Evolutionary conservation across 2,888 invertebrate genomes (phyloP), one percentile per base, ranked within the genome.

Genomic region (Tetramorium bicarinatum): DNA sequence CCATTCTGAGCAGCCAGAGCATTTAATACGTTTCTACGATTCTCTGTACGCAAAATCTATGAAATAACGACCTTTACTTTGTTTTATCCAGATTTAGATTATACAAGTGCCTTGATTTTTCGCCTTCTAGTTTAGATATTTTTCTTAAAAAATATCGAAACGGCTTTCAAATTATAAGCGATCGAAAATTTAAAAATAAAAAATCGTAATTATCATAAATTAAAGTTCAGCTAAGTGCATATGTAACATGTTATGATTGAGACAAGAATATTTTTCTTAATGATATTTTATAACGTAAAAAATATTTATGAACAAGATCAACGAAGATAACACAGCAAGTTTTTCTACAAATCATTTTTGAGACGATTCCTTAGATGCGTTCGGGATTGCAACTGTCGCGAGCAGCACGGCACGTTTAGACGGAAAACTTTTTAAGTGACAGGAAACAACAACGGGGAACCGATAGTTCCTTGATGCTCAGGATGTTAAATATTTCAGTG

Each of bases 401-500:
- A 56, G 29, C 44, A 59, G 34, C 21, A 3, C 4, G 29, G n/a
- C 13, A 52, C 29, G 34, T 71, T 47, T 47, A 44, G 21, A 61
- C 25, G 3, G 56, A 7, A 38, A 79, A 80, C 71, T 80, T 71
- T 59, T 61, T 52, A 71, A 80, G 18, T 25, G 71, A 80, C 79
- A 79, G 71, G 71, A 71, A 71, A 47, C 34, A 56, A 25, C 69
- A 41, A 44, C 69, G 47, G 44, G 15, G 25, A 44, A 56, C 71
- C 44, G 47, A 49, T 59, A 47, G 47, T 71, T 71, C 2, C 29
- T n/a, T 47, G 25, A 38, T 59, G 21, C 34, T 80, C 72, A 47
- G 34, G 72, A 59, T 49, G 71, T 25, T 80, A 71, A 80, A 80
- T 80, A 80, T 80, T 80, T 80, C 59, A 80, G 59, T 6, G 25